Percentiles rank a stretch among this genome's conserved stretches.
Evolutionary conservation across 2,113 vertebrate genomes (phyloP).

Genomic region (Heteronetta atricapilla): DNA sequence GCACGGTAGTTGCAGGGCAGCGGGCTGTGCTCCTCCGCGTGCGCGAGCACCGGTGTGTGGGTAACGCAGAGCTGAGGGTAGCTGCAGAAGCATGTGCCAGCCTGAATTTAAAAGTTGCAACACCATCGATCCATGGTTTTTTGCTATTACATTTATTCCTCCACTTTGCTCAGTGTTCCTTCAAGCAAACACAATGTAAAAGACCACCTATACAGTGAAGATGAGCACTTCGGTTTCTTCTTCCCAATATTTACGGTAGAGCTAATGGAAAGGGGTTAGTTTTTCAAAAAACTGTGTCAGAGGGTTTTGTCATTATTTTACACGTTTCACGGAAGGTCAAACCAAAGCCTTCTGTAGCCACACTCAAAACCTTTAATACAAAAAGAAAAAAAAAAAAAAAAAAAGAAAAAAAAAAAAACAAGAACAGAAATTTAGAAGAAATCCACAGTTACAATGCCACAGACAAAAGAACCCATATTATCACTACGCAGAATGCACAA

Average conservation of each 20-base stretch:
- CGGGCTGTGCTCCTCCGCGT: not conserved
- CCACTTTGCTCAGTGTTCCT: not conserved
- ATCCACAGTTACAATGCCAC: constrained; percentile 67
- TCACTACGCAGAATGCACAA: constrained; percentile 60
- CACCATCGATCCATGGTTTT: not conserved
- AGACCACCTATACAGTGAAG: not conserved
- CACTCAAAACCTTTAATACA: constrained; percentile 34
- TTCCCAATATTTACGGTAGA: not conserved
- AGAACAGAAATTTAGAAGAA: constrained; percentile 66
- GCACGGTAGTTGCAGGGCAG: not conserved
- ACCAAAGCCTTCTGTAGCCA: constrained; percentile 34
- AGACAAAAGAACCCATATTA: constrained; percentile 61
- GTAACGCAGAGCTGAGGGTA: not conserved
- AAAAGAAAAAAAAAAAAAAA: constrained; percentile 16
- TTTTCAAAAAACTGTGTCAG: not conserved
- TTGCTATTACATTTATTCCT: not conserved
- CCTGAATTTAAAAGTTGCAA: not conserved
- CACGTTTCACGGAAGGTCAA: constrained; percentile 1
- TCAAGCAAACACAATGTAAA: not conserved
- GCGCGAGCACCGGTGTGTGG: not conserved
- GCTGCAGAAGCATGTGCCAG: not conserved
- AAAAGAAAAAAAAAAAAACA: constrained; percentile 10
- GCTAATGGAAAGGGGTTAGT: constrained; percentile 18
- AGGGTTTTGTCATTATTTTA: not conserved
- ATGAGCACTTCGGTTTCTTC: constrained; percentile 23